Evolutionary conservation across 2,113 vertebrate genomes (phyloP).

Genomic region (Dendropsophus ebraccatus): DNA sequence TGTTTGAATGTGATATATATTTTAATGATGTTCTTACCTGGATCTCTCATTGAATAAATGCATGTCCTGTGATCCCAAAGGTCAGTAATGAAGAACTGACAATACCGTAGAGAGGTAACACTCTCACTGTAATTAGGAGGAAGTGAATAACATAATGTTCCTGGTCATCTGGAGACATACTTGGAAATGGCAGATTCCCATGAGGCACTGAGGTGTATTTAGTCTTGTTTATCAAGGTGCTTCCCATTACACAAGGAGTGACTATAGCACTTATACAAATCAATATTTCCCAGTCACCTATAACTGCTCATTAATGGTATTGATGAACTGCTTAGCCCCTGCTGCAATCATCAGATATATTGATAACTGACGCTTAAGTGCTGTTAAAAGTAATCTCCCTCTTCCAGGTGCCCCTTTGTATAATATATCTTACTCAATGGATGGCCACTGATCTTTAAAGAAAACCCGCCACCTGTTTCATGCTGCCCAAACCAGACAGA

Average conservation of each 20-base stretch:
- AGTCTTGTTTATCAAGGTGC: conserved; percentile 8
- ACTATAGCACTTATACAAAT: neutral
- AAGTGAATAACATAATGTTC: conserved; percentile 10
- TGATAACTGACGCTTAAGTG: neutral
- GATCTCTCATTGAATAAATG: conserved; percentile 28
- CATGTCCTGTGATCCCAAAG: conserved; percentile 19
- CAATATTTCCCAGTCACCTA: conserved; percentile 7
- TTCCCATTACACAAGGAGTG: neutral
- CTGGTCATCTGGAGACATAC: conserved; percentile 7
- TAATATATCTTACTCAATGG: neutral
- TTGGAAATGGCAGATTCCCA: conserved; percentile 6
- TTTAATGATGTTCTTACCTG: conserved; percentile 38
- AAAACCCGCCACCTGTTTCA: no score
- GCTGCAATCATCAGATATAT: neutral
- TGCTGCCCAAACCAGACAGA: no score
- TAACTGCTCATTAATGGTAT: neutral
- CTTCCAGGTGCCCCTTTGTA: neutral
- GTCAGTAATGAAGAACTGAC: conserved; percentile 16
- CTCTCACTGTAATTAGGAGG: conserved; percentile 9
- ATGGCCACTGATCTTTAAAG: neutral
- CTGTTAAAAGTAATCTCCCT: neutral
- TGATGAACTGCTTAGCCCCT: neutral
- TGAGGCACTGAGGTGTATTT: conserved; percentile 13
- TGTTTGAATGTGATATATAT: conserved; percentile 11
- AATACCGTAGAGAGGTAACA: conserved; percentile 13